These are phyloP conservation scores for Drosophila nr. perissopoda DNA, from an alignment of 2,888 invertebrate genomes.

Conservation along the genomic window DNA sequence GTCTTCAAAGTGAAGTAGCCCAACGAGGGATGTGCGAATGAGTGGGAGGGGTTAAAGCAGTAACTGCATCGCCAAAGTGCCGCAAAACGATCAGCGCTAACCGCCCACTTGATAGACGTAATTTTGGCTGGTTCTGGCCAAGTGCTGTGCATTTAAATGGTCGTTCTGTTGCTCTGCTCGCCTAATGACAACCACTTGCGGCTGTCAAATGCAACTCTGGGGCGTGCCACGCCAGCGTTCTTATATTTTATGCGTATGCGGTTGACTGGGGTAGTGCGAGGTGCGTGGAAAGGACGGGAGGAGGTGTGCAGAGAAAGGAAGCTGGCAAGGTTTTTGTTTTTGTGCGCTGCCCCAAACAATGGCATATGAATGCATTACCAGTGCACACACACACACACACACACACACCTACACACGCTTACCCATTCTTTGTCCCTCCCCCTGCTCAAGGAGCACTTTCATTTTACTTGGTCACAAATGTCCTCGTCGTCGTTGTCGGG, in stretches of 20 bases:
- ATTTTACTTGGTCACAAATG: conserved; percentile 63
- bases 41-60: background rate
- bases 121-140: conserved; percentile 56
- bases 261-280: background rate
- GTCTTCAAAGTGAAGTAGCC: conserved; percentile 46
- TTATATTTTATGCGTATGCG: conserved; percentile 74
- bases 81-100: conserved; percentile 73
- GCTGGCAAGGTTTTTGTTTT: conserved; percentile 38
- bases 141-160: conserved; percentile 74
- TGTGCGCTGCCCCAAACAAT: conserved; percentile 61
- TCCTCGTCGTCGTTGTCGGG: conserved; percentile 24
- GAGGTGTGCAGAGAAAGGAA: background rate
- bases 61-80: conserved; percentile 64
- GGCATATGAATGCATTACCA: conserved; percentile 74
- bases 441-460: conserved; percentile 40
- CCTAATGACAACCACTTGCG: conserved; percentile 81
- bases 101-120: conserved; percentile 77
- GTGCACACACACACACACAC: conserved; percentile 22
- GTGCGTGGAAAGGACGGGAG: background rate
- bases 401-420: background rate
- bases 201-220: conserved; percentile 78
- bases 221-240: conserved; percentile 67
- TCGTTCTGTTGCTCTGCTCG: conserved; percentile 65
- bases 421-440: background rate
- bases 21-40: conserved; percentile 9